Base-by-base conservation (phyloP, 1,140 invertebrate genomes). In the Eriocheir sinensis region DNA sequence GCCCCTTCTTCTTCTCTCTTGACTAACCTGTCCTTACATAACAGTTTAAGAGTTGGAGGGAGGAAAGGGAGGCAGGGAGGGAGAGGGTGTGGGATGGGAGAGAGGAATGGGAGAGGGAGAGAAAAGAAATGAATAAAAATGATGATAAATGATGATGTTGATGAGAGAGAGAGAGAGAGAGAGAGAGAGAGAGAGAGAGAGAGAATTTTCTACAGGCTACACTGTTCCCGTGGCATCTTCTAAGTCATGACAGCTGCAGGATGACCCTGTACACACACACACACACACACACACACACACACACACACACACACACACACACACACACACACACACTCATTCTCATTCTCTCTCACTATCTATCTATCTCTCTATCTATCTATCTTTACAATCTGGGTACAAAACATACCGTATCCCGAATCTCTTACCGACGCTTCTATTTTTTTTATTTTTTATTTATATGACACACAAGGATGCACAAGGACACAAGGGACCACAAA, bases 261-360 rank as follows among this genome's bases (percentile, higher is more conserved):
- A 72, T 72, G 60, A 72, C 60, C 60, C 60, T 89, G 38, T 89
- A n/a, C 6, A 3, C 44, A 27, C 30, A 38, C 44, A 32, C 44
- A 17, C 41, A 34, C 38, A 89, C 36, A 44, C 32, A 89, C 17
- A 41, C 32, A 44, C 36, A 89, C 44, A 89, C 36, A 89, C 44
- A 89, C 83, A 38, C 40, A 86, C 83, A 41, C 40, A 86, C 83
- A 86, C 83, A 86, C 40, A 86, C 40, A 86, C 83, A 40, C 40
- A 86, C 83, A 86, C 40, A 86, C 83, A 86, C 83, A 86, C 83
- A 86, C 83, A 86, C 83, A 86, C 40, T 34, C 83, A 86, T 32
- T 34, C 83, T 34, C 83, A 86, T 27, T 34, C 83, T 34, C 83
- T 34, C 83, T 27, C 83, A n/a, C n/a, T n/a, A n/a, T n/a, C n/a